Evolutionary conservation across 2,888 invertebrate species (phyloP).

Genomic region (Drosophila heteroneura): DNA sequence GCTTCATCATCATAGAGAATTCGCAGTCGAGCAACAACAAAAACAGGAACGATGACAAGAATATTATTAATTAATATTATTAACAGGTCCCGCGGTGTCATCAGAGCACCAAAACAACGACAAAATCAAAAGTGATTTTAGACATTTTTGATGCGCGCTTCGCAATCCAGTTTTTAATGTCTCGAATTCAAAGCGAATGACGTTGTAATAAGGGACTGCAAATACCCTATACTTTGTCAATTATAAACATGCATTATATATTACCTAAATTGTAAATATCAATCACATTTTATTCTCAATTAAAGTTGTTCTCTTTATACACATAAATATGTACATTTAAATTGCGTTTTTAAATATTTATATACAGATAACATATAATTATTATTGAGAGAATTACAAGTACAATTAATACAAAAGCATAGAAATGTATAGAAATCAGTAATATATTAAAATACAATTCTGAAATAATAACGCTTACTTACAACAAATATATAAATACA

Average conservation of each 20-base stretch:
- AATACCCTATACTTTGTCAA: constrained; percentile 5
- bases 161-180: constrained; percentile 38
- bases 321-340: not conserved
- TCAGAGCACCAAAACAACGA: constrained; percentile 45
- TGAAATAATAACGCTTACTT: not conserved
- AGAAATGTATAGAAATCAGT: not conserved
- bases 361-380: not conserved
- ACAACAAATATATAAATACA: not conserved
- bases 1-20: constrained; percentile 55
- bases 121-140: constrained; percentile 75
- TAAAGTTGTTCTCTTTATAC: not conserved
- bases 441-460: not conserved
- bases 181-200: not conserved
- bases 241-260: not conserved
- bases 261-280: not conserved
- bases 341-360: not conserved
- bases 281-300: not conserved
- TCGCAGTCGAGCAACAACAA: constrained; percentile 44
- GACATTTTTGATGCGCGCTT: constrained; percentile 56
- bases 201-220: constrained; percentile 1
- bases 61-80: constrained; percentile 76
- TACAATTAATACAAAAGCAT: not conserved
- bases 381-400: not conserved
- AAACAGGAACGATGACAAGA: constrained; percentile 41
- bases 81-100: constrained; percentile 62